Evolutionary conservation across 1,140 invertebrate species (phyloP).

Genomic region (Seison nebaliae): DNA sequence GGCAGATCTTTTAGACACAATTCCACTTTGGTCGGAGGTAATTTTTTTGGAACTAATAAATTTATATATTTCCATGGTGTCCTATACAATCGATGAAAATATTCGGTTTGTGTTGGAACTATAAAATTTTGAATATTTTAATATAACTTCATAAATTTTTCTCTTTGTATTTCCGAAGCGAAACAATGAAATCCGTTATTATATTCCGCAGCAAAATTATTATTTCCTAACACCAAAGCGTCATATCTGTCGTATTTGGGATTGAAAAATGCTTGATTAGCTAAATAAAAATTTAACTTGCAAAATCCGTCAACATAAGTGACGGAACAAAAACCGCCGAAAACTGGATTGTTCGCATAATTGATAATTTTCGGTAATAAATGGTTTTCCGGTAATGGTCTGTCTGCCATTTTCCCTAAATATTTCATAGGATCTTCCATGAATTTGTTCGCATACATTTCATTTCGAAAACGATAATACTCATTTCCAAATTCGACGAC

Average conservation of each 20-base stretch:
- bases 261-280: neutral
- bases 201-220: slow-evolving; percentile 23
- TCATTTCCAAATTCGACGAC: slow-evolving; percentile 27
- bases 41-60: slow-evolving; percentile 25
- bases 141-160: slow-evolving; percentile 26
- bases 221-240: slow-evolving; percentile 21
- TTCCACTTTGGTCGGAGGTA: slow-evolving; percentile 22
- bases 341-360: too few species aligned
- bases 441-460: too few species aligned
- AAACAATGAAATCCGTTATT: slow-evolving; percentile 21
- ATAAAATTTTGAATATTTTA: slow-evolving; percentile 2
- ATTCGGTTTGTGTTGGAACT: neutral
- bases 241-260: slow-evolving; percentile 20
- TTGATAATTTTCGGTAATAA: too few species aligned
- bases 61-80: slow-evolving; percentile 23
- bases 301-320: slow-evolving; percentile 22
- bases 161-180: slow-evolving; percentile 22
- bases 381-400: too few species aligned
- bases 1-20: slow-evolving; percentile 20
- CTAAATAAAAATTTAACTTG: neutral
- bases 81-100: slow-evolving; percentile 15
- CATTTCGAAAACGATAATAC: slow-evolving; percentile 1
- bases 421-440: too few species aligned
- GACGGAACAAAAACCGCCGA: slow-evolving; percentile 27
- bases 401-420: too few species aligned